These are phyloP conservation scores for Glyphotaelius pellucidus DNA, from an alignment of 2,888 invertebrate species.

Conservation along the genomic window DNA sequence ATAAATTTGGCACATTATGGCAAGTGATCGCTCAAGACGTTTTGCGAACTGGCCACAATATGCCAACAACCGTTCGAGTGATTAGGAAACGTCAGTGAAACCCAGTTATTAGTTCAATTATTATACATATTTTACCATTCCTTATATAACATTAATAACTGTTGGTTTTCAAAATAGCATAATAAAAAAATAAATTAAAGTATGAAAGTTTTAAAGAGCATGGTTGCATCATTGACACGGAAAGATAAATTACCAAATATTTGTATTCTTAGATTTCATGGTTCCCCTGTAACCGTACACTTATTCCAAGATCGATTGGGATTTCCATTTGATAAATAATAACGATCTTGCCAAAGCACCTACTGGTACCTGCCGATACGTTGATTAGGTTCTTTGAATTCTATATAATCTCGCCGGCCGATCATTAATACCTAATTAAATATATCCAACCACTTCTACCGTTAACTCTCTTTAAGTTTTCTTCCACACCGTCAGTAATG, in stretches of 20 bases:
- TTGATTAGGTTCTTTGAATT: constrained; percentile 33
- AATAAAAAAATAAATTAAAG: no score
- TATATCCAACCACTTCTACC: constrained; percentile 4
- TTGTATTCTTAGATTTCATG: background rate
- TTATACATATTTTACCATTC: no score
- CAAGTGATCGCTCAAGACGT: no score
- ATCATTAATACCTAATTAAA: constrained; percentile 39
- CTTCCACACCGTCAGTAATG: background rate
- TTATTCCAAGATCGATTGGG: background rate
- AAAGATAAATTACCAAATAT: background rate
- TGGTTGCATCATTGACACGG: no score
- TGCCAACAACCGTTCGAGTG: no score
- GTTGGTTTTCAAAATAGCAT: no score
- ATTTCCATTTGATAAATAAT: constrained; percentile 39
- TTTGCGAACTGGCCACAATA: no score
- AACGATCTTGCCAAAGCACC: constrained; percentile 2
- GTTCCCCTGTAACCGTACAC: background rate
- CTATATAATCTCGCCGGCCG: background rate
- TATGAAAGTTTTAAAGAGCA: no score
- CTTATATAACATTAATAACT: no score
- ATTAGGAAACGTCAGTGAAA: no score
- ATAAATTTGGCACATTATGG: no score
- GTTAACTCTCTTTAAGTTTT: background rate
- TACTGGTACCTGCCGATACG: background rate
- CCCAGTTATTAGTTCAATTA: no score